Evolutionary conservation across 2,888 invertebrate species (phyloP).

Genomic region (Atethmia centrago): DNA sequence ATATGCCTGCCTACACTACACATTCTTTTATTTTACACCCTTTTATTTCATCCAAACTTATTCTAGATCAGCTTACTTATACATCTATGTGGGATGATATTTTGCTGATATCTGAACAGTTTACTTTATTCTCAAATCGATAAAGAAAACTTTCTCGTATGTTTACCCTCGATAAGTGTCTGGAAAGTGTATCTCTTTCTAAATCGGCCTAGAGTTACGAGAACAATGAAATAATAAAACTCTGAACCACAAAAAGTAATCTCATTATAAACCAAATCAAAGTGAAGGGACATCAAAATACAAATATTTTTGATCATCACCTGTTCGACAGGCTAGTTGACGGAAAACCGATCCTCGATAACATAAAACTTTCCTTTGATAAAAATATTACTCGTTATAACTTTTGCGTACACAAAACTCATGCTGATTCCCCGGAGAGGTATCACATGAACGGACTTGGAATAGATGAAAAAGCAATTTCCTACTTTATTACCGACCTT

Average conservation of each 20-base stretch:
- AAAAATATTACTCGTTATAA: constrained; percentile 78
- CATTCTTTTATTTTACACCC: no score
- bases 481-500: constrained; percentile 72
- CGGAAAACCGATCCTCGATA: constrained; percentile 70
- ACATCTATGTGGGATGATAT: not conserved
- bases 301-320: constrained; percentile 57
- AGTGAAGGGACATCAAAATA: constrained; percentile 46
- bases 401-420: constrained; percentile 68
- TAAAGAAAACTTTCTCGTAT: constrained; percentile 10
- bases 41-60: constrained; percentile 9
- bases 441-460: constrained; percentile 65
- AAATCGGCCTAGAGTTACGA: not conserved
- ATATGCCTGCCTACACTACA: no score
- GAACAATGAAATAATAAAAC: constrained; percentile 14
- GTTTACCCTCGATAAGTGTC: constrained; percentile 4
- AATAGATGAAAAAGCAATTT: constrained; percentile 74
- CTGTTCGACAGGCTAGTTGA: constrained; percentile 61
- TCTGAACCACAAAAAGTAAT: constrained; percentile 33
- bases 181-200: not conserved
- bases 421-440: constrained; percentile 60
- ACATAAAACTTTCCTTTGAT: constrained; percentile 74
- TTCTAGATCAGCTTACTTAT: constrained; percentile 15
- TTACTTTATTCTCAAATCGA: not conserved
- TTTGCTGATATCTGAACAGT: constrained; percentile 7
- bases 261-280: constrained; percentile 54